These are phyloP conservation scores for Drosophila prostipennis DNA, from an alignment of 2,888 invertebrate species.

Conservation along the genomic window DNA sequence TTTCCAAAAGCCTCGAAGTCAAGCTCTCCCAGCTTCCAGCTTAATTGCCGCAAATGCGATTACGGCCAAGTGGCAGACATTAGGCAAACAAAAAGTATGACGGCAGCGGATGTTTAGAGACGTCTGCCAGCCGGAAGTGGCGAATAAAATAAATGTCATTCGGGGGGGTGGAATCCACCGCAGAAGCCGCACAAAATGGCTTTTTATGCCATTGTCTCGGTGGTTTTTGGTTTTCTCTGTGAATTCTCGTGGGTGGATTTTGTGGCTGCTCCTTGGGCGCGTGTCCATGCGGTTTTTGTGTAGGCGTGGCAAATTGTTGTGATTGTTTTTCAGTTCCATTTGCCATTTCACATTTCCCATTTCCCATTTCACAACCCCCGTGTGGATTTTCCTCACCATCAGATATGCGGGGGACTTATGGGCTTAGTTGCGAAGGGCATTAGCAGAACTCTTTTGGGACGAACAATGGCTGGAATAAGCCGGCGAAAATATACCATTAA, in stretches of 20 bases:
- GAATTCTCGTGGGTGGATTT: conserved; percentile 17
- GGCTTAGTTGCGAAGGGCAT: conserved; percentile 25
- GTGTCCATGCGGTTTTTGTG: conserved; percentile 68
- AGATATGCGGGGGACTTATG: conserved; percentile 13
- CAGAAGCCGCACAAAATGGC: conserved; percentile 74
- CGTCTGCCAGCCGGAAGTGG: conserved; percentile 75
- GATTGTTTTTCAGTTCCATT: conserved; percentile 62
- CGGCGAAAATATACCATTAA: conserved; percentile 11
- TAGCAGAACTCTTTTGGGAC: conserved; percentile 15
- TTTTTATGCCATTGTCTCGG: conserved; percentile 61
- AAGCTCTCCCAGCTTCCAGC: conserved; percentile 61
- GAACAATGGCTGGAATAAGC: conserved; percentile 15
- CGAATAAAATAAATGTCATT: conserved; percentile 78
- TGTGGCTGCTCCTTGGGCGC: conserved; percentile 49
- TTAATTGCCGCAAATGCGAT: conserved; percentile 84
- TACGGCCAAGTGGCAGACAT: conserved; percentile 82
- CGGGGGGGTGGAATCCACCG: conserved; percentile 32
- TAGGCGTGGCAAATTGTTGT: conserved; percentile 77
- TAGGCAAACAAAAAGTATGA: conserved; percentile 77
- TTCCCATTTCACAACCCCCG: conserved; percentile 33
- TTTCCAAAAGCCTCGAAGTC: conserved; percentile 60
- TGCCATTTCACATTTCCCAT: conserved; percentile 15
- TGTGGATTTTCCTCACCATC: conserved; percentile 11
- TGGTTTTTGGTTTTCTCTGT: conserved; percentile 5
- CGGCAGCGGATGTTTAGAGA: conserved; percentile 71